Base-by-base conservation (phyloP, 2,888 invertebrate genomes). In the Julus scanicus region DNA sequence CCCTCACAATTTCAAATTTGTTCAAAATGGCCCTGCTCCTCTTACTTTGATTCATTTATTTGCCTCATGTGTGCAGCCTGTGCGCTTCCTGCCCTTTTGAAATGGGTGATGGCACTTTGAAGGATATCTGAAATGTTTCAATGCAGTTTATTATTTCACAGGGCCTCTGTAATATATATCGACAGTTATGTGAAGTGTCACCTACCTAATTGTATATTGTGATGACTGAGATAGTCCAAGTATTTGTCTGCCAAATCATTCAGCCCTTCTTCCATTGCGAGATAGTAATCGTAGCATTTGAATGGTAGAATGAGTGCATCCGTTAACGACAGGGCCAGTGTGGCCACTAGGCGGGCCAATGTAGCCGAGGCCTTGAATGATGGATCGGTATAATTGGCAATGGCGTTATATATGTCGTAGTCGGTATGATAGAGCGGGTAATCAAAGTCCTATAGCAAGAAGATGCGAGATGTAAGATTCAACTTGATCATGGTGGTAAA, bases 391-490 rank as follows among this genome's bases (percentile, higher is more conserved):
- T 90, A 91, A 37, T 89, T 90, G 83, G 90, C 89, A 84, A 92
- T 90, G 53, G 92, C 91, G 8, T 91, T 91, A 89, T 91, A 91
- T 15, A 91, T 91, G 87, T 92, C 92, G 48, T 91, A 91, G n/a
- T 91, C 89, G 0, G 92, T 92, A 89, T 92, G 92, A 88, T 91
- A 91, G 11, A 91, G 91, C 15, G 92, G 92, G 89, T 92, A 92
- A 85, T 90, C 90, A 9, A 83, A 84, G 17, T 89, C 88, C 89
- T 89, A 48, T 40, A 86, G 29, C 84, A 87, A 17, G 11, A 84
- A 84, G 6, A 84, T 48, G 84, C 20, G n/a, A 8, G 48, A 5
- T 9, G 20, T n/a, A 85, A 17, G 53, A 53, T 53, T 11, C 4
- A 53, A 53, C 17, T 53, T 15, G 53, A 53, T 53, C 15, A 0